Base-by-base conservation (phyloP, 2,113 vertebrate genomes). In the Bambusicola thoracicus region DNA sequence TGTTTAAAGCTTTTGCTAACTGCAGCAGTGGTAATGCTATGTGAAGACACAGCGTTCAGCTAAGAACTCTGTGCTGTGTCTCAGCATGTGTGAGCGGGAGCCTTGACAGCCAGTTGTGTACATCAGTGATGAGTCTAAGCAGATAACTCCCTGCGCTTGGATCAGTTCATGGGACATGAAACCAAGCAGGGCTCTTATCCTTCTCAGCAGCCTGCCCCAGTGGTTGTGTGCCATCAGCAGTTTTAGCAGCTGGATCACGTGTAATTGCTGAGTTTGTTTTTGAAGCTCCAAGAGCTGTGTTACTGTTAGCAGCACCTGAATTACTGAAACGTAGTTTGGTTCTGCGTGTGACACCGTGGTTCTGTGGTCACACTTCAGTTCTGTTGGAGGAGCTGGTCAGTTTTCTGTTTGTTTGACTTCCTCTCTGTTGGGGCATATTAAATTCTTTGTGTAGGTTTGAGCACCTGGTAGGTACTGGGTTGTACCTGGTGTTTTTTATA, bases 181-280 rank as follows among this genome's bases (percentile, higher is more conserved):
- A 41, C 9, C 25, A 41, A 80, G 58, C 48, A 34, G 66, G 29
- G 0, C 55, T 76, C 8, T n/a, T 56, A 5, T 5, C 36, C 43
- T 69, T 6, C 21, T n/a, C 22, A 15, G 6, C 27, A 43, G 2
- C 48, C 20, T 0, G 4, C 41, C 41, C 32, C 19, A 3, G 22
- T 1, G 44, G 46, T 3, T n/a, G 51, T 49, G 38, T 25, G 11
- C 12, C 53, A 10, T 11, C 8, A 2, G 62, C 62, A 13, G 24
- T 59, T 76, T 40, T 43, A 56, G 24, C 12, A 73, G 2, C 24
- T n/a, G 2, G 8, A 6, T 80, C 3, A 4, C 3, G 2, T 63
- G 6, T 32, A 29, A 65, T 15, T 61, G 32, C 29, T 41, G 5
- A 13, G 25, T 19, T 62, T 63, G 38, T 48, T 86, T 44, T 14